Base-by-base conservation (phyloP, 2,888 invertebrate genomes). In the Xestia c-nigrum region DNA sequence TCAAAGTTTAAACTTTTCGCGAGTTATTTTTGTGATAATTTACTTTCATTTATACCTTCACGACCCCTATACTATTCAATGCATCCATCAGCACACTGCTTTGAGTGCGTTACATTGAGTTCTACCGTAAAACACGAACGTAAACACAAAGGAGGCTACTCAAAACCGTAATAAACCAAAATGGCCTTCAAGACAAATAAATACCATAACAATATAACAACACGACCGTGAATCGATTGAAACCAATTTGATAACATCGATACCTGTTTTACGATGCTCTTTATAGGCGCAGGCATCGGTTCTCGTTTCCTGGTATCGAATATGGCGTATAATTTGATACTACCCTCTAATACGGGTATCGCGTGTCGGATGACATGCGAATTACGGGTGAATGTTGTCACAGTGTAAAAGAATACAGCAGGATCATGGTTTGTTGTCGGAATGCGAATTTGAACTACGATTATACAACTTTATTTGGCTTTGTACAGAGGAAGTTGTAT, bases 251-350 rank as follows among this genome's bases (percentile, higher is more conserved):
- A 80, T 86, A 76, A 69, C 78, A 87, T 87, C 85, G 80, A 83
- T 88, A 87, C 81, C 85, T 83, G 71, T 81, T 88, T 88, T 85
- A 88, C 74, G 85, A 82, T 72, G 65, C 68, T 65, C 67, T 88
- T 88, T 83, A 86, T 80, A 64, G 69, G 31, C 65, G 47, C 52
- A 74, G 75, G 69, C 70, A 76, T 78, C 80, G 76, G 74, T 80
- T 81, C 78, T 84, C 78, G 85, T 85, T 88, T 84, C 86, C 86
- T 81, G 78, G 80, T 85, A 86, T 84, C 77, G 84, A 84, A 64
- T 75, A 68, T 71, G 69, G 81, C 61, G 61, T 73, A 72, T 85
- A 85, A 87, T 82, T 81, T 75, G 85, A 86, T 86, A 83, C 80
- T 73, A 55, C 61, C 70, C 61, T 87, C 68, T 88, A 85, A 88